These are phyloP conservation scores for Amphiprion percula DNA, from an alignment of 2,113 vertebrate species.

Conservation along the genomic window DNA sequence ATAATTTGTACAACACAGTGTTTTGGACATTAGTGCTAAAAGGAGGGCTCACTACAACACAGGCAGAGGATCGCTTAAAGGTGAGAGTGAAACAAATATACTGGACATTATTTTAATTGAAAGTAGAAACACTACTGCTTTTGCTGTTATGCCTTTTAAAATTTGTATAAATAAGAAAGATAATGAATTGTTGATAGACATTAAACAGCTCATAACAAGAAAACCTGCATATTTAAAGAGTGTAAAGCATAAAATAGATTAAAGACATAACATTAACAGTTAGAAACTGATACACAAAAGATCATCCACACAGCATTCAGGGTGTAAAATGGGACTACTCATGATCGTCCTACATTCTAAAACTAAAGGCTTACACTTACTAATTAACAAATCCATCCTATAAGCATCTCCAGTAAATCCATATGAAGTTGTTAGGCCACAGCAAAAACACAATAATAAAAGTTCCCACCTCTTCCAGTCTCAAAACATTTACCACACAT, in stretches of 20 bases:
- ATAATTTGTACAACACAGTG: slow-evolving; percentile 97
- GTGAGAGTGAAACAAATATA: slow-evolving; percentile 71
- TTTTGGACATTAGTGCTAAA: slow-evolving; percentile 95
- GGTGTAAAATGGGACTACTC: too few relatives aligned
- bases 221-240: not conserved
- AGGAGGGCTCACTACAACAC: slow-evolving; percentile 88
- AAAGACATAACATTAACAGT: not conserved
- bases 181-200: not conserved
- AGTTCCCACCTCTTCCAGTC: too few relatives aligned
- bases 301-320: too few relatives aligned
- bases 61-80: slow-evolving; percentile 91
- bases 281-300: not conserved
- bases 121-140: not conserved
- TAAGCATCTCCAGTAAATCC: too few relatives aligned
- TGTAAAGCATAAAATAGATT: not conserved
- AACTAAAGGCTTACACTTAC: too few relatives aligned
- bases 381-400: too few relatives aligned
- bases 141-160: not conserved
- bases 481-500: too few relatives aligned
- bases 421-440: too few relatives aligned
- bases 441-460: too few relatives aligned
- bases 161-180: not conserved
- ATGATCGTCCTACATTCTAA: too few relatives aligned
- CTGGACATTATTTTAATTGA: not conserved
- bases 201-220: not conserved